Conservation (phyloP, 1,140 invertebrate species). For the Calycopis cecrops region DNA sequence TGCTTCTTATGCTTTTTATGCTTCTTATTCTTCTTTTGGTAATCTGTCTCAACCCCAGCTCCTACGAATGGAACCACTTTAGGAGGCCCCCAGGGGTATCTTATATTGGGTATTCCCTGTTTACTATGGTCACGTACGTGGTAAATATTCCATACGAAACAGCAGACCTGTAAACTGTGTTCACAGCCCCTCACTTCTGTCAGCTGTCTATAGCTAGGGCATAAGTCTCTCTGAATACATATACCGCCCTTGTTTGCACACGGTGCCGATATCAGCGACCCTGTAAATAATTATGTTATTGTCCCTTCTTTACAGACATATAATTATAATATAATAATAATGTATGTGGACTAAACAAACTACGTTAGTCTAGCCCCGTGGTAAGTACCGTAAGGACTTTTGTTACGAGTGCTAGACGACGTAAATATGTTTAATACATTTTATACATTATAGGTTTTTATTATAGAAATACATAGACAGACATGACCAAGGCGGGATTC, state of each 20-base stretch:
- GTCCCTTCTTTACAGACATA: no score
- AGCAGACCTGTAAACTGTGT: conserved; percentile 52
- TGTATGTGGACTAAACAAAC: no score
- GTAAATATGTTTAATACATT: no score
- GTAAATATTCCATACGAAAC: conserved; percentile 54
- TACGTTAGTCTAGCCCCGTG: no score
- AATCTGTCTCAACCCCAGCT: conserved; percentile 39
- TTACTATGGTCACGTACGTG: conserved; percentile 42
- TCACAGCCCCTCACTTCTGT: conserved; percentile 56
- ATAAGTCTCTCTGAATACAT: conserved; percentile 50
- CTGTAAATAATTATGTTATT: conserved; percentile 27
- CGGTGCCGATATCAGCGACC: conserved; percentile 47
- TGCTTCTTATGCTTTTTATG: neutral
- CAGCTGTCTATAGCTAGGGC: conserved; percentile 36
- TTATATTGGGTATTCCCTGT: conserved; percentile 36
- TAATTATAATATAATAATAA: no score
- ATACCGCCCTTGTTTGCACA: conserved; percentile 55
- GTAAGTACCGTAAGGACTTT: no score
- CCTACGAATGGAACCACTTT: no score
- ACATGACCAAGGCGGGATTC: no score
- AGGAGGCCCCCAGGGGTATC: conserved; percentile 56
- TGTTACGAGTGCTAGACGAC: no score
- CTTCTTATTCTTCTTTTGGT: conserved; percentile 24
- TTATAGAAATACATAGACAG: no score
- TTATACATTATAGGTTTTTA: no score